Conservation (phyloP, 2,888 invertebrate species). For the Tachina fera region DNA sequence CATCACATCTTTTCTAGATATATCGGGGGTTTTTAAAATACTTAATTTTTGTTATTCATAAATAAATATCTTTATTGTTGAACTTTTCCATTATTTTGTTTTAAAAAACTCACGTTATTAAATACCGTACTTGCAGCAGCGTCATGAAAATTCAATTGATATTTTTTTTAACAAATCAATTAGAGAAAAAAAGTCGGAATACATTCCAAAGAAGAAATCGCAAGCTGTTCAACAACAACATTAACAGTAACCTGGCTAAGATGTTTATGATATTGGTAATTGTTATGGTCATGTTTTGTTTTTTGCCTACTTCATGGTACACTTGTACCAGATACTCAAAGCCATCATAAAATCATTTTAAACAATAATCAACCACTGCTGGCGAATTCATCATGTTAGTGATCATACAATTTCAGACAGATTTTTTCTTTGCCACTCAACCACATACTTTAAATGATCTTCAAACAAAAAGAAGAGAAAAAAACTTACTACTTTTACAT, state of each 20-base stretch:
- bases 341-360: slow-evolving; percentile 19
- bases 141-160: not conserved
- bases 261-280: slow-evolving; percentile 55
- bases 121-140: not conserved
- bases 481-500: slow-evolving; percentile 45
- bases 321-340: slow-evolving; percentile 15
- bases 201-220: slow-evolving; percentile 74
- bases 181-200: slow-evolving; percentile 18
- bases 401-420: slow-evolving; percentile 5
- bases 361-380: slow-evolving; percentile 28
- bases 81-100: not conserved
- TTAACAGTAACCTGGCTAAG: slow-evolving; percentile 33
- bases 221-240: slow-evolving; percentile 69
- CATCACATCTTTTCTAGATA: too few relatives aligned
- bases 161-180: slow-evolving; percentile 6
- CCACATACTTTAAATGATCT: slow-evolving; percentile 58
- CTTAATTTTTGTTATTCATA: too few relatives aligned
- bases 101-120: not conserved
- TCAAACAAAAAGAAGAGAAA: slow-evolving; percentile 60
- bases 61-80: not conserved
- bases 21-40: too few relatives aligned
- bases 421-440: not conserved
- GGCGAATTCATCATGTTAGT: slow-evolving; percentile 28
- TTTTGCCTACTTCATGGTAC: slow-evolving; percentile 31
- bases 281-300: slow-evolving; percentile 34